Evolutionary conservation across 1,140 invertebrate species (phyloP).

Genomic region (Polyergus mexicanus): DNA sequence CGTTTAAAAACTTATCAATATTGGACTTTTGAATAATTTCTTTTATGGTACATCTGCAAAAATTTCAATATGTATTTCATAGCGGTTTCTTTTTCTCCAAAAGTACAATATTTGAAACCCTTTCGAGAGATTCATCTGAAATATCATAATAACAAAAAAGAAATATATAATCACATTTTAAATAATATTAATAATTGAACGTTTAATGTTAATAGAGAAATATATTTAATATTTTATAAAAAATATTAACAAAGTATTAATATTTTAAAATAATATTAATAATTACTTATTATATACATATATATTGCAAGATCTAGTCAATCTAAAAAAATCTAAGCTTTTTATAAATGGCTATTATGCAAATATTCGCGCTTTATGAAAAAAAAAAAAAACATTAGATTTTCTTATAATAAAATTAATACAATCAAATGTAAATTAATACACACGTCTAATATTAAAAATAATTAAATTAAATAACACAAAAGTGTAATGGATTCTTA

Average conservation of each 20-base stretch:
- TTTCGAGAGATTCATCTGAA: neutral
- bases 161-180: neutral
- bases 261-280: neutral
- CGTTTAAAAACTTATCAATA: slow-evolving; percentile 13
- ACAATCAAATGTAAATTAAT: neutral
- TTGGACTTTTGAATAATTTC: neutral
- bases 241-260: neutral
- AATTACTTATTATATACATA: too few species aligned
- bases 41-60: neutral
- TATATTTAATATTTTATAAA: neutral
- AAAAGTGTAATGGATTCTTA: neutral
- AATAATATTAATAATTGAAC: neutral
- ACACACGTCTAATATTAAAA: neutral
- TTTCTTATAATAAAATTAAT: neutral
- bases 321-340: too few species aligned
- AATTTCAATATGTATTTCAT: neutral
- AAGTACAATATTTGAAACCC: neutral
- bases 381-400: too few species aligned
- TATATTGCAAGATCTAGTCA: too few species aligned
- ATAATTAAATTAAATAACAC: neutral
- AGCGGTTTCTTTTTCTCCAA: neutral
- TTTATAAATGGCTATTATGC: too few species aligned
- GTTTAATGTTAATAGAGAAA: neutral
- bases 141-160: neutral
- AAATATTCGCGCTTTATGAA: too few species aligned